These are phyloP conservation scores for Blastobasis adustella DNA, from an alignment of 2,888 invertebrate genomes.

Conservation along the genomic window DNA sequence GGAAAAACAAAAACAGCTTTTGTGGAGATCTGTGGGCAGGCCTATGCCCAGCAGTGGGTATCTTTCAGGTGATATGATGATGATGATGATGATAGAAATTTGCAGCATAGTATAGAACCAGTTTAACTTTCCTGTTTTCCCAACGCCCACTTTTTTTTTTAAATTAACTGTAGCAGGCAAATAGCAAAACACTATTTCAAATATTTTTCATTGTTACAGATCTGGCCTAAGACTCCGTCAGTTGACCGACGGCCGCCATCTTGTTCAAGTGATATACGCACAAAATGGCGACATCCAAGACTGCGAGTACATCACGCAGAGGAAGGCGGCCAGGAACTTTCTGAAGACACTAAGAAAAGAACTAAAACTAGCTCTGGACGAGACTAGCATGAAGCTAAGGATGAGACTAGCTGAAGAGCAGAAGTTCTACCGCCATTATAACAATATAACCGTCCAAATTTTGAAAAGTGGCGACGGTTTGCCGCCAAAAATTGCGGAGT, in stretches of 20 bases:
- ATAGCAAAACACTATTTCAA: background rate
- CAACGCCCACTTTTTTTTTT: too few relatives aligned
- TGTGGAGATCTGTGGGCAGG: too few relatives aligned
- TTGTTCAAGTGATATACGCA: conserved; percentile 81
- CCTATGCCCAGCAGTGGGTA: too few relatives aligned
- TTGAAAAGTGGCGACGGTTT: conserved; percentile 61
- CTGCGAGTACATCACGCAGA: conserved; percentile 78
- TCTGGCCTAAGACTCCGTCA: conserved; percentile 77
- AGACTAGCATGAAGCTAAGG: conserved; percentile 48
- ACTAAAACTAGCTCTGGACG: conserved; percentile 59
- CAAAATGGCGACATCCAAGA: conserved; percentile 76
- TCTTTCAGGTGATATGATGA: too few relatives aligned
- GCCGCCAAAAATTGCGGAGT: conserved; percentile 65
- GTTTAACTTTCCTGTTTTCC: too few relatives aligned
- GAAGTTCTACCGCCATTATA: conserved; percentile 54
- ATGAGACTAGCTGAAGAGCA: conserved; percentile 36
- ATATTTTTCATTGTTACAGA: conserved; percentile 48
- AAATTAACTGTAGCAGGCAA: background rate
- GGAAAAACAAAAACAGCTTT: too few relatives aligned
- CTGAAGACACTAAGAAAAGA: conserved; percentile 74
- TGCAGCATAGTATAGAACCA: too few relatives aligned
- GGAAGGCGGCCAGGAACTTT: conserved; percentile 73
- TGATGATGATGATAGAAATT: too few relatives aligned
- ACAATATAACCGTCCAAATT: conserved; percentile 72
- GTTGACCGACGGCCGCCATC: conserved; percentile 79